These are phyloP conservation scores for Dromius quadrimaculatus DNA, from an alignment of 2,888 invertebrate genomes.

Conservation along the genomic window DNA sequence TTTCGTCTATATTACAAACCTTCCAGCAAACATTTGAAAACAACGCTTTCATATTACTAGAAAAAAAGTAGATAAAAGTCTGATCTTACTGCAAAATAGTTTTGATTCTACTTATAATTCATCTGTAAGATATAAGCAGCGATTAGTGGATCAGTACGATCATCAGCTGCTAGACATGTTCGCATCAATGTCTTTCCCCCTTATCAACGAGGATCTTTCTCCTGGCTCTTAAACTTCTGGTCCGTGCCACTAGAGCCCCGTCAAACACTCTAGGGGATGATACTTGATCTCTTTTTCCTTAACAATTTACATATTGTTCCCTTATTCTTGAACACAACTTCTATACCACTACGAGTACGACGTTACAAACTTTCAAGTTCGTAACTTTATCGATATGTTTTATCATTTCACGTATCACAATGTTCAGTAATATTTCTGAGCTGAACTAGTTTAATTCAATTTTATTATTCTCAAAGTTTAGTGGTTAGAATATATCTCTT, in stretches of 20 bases:
- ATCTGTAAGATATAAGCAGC: no score
- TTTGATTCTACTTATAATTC: no score
- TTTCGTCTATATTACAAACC: no score
- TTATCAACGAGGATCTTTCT: slow-evolving; percentile 17
- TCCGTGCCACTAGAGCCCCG: slow-evolving; percentile 14
- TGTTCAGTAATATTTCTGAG: no score
- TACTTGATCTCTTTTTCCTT: slow-evolving; percentile 14
- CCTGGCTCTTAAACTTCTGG: background rate
- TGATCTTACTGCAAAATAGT: no score
- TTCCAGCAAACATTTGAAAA: no score
- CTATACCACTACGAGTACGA: background rate
- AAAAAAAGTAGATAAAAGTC: no score
- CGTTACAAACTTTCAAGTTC: background rate
- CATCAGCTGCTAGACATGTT: slow-evolving; percentile 18
- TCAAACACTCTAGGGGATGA: slow-evolving; percentile 4
- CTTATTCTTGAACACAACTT: background rate
- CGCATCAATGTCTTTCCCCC: slow-evolving; percentile 15
- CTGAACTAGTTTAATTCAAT: no score
- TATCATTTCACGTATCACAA: background rate
- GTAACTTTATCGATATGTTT: background rate
- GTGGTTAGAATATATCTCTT: no score
- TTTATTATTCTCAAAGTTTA: no score
- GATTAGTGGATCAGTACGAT: background rate
- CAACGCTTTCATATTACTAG: no score
- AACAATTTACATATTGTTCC: slow-evolving; percentile 25